Evolutionary conservation across 2,113 vertebrate genomes (phyloP).

Genomic region (Eidolon helvum): DNA sequence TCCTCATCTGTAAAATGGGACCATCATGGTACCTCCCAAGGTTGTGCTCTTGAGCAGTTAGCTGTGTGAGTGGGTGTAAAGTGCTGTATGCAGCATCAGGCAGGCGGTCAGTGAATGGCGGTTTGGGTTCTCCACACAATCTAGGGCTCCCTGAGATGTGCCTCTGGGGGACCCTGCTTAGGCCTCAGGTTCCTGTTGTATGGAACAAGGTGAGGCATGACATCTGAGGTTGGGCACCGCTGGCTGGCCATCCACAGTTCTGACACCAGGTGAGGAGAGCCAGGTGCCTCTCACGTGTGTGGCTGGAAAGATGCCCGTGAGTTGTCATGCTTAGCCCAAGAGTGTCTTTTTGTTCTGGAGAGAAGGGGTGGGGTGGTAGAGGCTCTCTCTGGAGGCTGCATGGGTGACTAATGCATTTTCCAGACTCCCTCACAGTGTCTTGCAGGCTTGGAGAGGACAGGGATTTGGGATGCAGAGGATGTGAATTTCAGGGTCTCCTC

Average conservation of each 20-base stretch:
- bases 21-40: rapidly evolving
- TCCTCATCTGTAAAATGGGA: background rate
- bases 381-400: background rate
- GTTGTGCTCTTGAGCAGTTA: background rate
- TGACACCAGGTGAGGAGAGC: background rate
- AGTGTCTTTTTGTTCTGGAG: background rate
- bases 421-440: rapidly evolving
- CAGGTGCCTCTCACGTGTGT: background rate
- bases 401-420: too few species aligned
- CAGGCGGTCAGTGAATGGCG: background rate
- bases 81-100: rapidly evolving
- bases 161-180: background rate
- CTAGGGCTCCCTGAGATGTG: background rate
- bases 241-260: background rate
- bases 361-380: background rate
- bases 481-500: background rate
- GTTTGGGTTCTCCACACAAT: background rate
- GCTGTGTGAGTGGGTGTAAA: background rate
- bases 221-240: background rate
- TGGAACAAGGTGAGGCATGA: background rate
- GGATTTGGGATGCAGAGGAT: background rate
- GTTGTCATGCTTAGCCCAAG: background rate
- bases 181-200: background rate
- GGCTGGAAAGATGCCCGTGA: background rate
- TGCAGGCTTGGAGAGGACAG: background rate